A percentile compares a stretch with the other conserved stretches of the same genome.
phyloP scores from a whole-genome alignment of 1,140 invertebrate species.

The Hyles euphorbiae region DNA sequence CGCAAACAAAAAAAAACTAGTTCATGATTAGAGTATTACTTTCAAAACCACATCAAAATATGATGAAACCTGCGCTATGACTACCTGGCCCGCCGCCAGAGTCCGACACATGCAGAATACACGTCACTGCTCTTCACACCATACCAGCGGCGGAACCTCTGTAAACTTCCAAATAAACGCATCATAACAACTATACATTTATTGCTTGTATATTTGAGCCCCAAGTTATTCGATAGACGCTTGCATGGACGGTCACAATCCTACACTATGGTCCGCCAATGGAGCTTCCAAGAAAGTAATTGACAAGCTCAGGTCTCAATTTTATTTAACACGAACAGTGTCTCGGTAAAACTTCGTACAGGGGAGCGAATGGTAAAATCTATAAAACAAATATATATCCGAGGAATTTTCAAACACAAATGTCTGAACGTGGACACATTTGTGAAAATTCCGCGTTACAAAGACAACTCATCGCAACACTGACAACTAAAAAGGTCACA shows the following conservation, averaged over 20 bases:
- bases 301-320: conserved; percentile 23
- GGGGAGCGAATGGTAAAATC: conserved; percentile 30
- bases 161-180: too few species aligned
- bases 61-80: conserved; percentile 16
- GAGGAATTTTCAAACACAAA: conserved; percentile 34
- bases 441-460: conserved; percentile 37
- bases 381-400: conserved; percentile 38
- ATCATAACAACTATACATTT: conserved; percentile 3
- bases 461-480: conserved; percentile 24
- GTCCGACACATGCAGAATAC: not conserved
- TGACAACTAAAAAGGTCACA: conserved; percentile 28
- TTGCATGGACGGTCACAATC: conserved; percentile 19
- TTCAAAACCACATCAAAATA: conserved; percentile 28
- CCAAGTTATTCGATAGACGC: conserved; percentile 9
- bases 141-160: too few species aligned
- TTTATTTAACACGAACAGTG: not conserved
- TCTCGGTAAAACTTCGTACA: conserved; percentile 1
- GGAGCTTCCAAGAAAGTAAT: conserved; percentile 18
- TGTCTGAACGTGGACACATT: conserved; percentile 21
- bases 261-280: conserved; percentile 13
- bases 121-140: not conserved
- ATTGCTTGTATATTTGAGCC: conserved; percentile 21
- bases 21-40: conserved; percentile 31
- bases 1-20: conserved; percentile 18
- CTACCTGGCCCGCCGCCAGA: not conserved